Conservation (phyloP, 1,140 invertebrate species). For the Camponotus pennsylvanicus region DNA sequence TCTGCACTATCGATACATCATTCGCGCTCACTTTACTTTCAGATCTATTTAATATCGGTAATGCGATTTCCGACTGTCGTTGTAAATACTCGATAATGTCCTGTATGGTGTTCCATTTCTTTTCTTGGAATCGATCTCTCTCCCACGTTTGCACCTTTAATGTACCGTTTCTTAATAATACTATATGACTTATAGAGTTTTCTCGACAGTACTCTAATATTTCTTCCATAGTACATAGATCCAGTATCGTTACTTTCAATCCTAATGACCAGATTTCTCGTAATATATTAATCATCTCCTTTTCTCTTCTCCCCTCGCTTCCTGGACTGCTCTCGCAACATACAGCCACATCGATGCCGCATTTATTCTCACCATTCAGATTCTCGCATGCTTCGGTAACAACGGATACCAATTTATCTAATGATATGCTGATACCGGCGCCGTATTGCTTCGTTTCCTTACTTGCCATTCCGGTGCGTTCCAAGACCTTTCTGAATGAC, state of each 20-base stretch:
- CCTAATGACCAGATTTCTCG: conserved; percentile 88
- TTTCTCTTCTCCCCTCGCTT: conserved; percentile 86
- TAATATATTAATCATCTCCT: conserved; percentile 89
- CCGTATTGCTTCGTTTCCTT: conserved; percentile 87
- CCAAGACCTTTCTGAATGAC: conserved; percentile 82
- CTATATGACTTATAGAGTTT: conserved; percentile 88
- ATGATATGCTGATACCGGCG: conserved; percentile 91
- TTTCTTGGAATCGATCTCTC: conserved; percentile 89
- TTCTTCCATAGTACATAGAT: conserved; percentile 88
- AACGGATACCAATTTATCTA: conserved; percentile 90
- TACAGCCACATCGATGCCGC: conserved; percentile 89
- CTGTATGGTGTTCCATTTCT: conserved; percentile 85
- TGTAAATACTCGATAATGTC: conserved; percentile 89
- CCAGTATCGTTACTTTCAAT: conserved; percentile 86
- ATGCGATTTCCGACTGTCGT: conserved; percentile 80
- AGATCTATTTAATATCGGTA: conserved; percentile 78
- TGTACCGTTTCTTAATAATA: conserved; percentile 89
- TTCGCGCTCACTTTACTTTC: conserved; percentile 81
- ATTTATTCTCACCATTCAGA: conserved; percentile 78
- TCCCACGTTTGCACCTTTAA: conserved; percentile 88
- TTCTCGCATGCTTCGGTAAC: conserved; percentile 85
- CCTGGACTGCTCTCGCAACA: conserved; percentile 87
- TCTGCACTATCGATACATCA: conserved; percentile 74
- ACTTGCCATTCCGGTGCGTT: conserved; percentile 79
- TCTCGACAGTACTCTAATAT: conserved; percentile 89